phyloP scores from a whole-genome alignment of 2,888 invertebrate genomes.

The Pomacea canaliculata region DNA sequence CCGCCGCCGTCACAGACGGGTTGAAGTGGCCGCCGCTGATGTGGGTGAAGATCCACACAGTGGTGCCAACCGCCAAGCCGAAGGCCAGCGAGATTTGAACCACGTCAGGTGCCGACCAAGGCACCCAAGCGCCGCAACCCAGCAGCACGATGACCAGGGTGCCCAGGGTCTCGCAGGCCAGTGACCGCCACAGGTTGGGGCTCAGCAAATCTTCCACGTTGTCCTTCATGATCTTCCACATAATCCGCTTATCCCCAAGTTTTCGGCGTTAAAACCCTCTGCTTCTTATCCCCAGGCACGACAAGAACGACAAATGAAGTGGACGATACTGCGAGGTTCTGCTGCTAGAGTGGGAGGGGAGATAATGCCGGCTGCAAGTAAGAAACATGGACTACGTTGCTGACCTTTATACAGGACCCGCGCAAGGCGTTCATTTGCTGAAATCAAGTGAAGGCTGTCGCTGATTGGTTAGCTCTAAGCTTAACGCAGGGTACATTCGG shows the following conservation, averaged over 20 bases:
- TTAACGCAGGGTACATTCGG: too few relatives aligned
- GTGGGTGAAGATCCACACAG: slow-evolving; percentile 87
- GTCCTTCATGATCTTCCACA: slow-evolving; percentile 43
- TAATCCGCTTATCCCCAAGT: slow-evolving; percentile 14
- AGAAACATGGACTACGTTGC: too few relatives aligned
- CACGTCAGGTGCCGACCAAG: slow-evolving; percentile 79
- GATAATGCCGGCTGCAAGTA: too few relatives aligned
- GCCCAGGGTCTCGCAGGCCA: slow-evolving; percentile 88
- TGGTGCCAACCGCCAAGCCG: slow-evolving; percentile 87
- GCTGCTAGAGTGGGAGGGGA: too few relatives aligned
- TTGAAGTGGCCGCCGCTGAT: slow-evolving; percentile 92
- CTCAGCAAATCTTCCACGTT: slow-evolving; percentile 50
- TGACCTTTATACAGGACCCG: too few relatives aligned
- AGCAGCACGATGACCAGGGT: slow-evolving; percentile 87
- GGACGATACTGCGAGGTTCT: too few relatives aligned
- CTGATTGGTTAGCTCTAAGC: too few relatives aligned
- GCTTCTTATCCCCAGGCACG: too few relatives aligned
- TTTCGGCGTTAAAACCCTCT: too few relatives aligned
- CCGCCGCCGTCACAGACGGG: slow-evolving; percentile 90
- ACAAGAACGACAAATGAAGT: too few relatives aligned
- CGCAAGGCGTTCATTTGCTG: too few relatives aligned
- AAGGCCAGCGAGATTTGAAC: slow-evolving; percentile 87
- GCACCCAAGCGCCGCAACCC: slow-evolving; percentile 80
- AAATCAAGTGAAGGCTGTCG: too few relatives aligned
- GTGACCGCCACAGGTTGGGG: slow-evolving; percentile 79